Base-by-base conservation (phyloP, 1,140 invertebrate species). In the Gonioctena quinquepunctata region DNA sequence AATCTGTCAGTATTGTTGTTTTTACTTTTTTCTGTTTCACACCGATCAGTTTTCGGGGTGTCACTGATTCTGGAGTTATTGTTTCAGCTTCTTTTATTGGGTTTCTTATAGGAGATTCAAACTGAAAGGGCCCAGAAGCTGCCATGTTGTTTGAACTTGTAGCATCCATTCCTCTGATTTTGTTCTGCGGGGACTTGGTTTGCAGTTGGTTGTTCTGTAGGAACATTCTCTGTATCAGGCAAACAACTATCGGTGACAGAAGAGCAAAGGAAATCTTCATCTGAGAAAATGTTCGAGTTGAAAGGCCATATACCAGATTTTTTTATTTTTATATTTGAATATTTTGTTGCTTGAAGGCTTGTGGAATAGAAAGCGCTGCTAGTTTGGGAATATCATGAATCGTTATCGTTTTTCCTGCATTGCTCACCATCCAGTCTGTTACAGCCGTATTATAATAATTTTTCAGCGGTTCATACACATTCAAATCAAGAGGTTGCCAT, bases 201-300 rank as follows among this genome's bases (percentile, higher is more conserved):
- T 66, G 49, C 6, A 54, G 22, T 22, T 18, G 23, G 48, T 25
- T 27, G 42, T 50, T 54, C 23, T 65, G 18, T 26, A 52, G 2
- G 2, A 52, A 6, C 49, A 52, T 52, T 52, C 11, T 52, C 13
- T 16, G 13, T 18, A 13, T 21, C 18, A 1, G 50, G 5, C 1
- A 18, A 19, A 6, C 50, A 21, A 8, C 19, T 1, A 54, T 54
- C 50, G 19, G 50, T 54, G 2, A 54, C 19, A 66, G 63, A 66
- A 66, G 49, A 66, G 16, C 49, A 66, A 66, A 22, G 13, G 63
- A 66, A 54, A 66, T 66, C 19, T 66, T 54, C 50, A 54, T 54
- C 21, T 21, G 6, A 19, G 18, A 22, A 54, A 54, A 54, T 22
- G 1, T 54, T 22, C 0, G 19, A 48, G n/a, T 18, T 54, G 2